Percentiles rank a stretch among this genome's conserved stretches.
Conservation (phyloP, 2,113 vertebrate genomes). For the Rhinoderma darwinii region DNA sequence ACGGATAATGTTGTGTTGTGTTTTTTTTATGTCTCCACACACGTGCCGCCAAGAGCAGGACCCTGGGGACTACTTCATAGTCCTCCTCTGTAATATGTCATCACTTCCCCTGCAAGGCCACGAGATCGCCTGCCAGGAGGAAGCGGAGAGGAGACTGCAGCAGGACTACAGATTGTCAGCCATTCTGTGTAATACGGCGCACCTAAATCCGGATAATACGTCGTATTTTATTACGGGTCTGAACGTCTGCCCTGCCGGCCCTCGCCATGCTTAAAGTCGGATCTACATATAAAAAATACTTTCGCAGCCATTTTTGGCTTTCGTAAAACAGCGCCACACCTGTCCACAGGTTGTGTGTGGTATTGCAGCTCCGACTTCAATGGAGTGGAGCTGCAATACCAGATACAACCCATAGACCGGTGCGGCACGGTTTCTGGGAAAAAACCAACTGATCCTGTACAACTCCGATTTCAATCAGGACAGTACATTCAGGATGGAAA, state of each 20-base stretch:
- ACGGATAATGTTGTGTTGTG: slow-evolving; percentile 74
- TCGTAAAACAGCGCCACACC: no score
- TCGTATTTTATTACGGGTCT: slow-evolving; percentile 18
- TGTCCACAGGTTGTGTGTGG: no score
- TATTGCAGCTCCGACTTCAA: no score
- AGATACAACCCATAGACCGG: no score
- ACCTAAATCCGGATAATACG: slow-evolving; percentile 17
- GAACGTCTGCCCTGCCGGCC: not conserved
- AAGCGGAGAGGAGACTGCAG: slow-evolving; percentile 21
- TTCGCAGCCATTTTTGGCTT: no score
- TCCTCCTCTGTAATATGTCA: slow-evolving; percentile 74
- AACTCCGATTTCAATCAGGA: no score
- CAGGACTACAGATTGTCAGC: slow-evolving; percentile 23
- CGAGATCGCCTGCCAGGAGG: slow-evolving; percentile 57
- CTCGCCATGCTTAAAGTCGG: not conserved
- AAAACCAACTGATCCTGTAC: no score
- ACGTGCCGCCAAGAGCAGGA: slow-evolving; percentile 72
- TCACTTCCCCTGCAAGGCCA: slow-evolving; percentile 66
- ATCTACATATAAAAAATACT: no score
- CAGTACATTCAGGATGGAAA: no score
- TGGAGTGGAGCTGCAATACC: no score
- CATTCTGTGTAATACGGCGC: slow-evolving; percentile 20
- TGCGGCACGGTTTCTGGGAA: no score
- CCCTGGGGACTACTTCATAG: slow-evolving; percentile 69
- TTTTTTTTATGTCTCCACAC: slow-evolving; percentile 77